phyloP scores from a whole-genome alignment of 2,888 invertebrate species.

The Eupeodes luniger region DNA sequence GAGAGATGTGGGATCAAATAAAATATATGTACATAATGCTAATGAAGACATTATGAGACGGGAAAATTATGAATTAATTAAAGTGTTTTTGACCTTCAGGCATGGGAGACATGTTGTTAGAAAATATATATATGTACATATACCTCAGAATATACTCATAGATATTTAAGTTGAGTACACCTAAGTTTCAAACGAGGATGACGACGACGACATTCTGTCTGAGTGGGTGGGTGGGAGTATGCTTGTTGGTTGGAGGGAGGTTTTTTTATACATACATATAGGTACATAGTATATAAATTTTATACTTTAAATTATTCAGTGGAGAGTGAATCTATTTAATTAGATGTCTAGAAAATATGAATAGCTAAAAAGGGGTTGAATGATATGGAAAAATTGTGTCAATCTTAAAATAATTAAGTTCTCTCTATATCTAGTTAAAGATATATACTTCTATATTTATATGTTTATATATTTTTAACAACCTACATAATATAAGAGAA shows the following conservation, averaged over 20 bases:
- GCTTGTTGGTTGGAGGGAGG: not conserved
- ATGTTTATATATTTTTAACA: too few relatives aligned
- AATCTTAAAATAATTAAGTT: conserved; percentile 13
- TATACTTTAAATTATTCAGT: conserved; percentile 32
- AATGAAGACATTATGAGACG: conserved; percentile 29
- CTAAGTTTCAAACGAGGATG: not conserved
- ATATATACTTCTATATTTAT: not conserved
- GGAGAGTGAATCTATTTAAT: conserved; percentile 38
- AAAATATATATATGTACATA: too few relatives aligned
- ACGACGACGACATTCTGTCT: conserved; percentile 18
- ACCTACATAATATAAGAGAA: not conserved
- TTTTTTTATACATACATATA: not conserved
- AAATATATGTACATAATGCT: not conserved
- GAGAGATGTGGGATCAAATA: not conserved
- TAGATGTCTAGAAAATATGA: conserved; percentile 33
- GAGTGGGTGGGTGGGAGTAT: conserved; percentile 16
- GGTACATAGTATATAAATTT: not conserved
- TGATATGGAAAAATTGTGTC: conserved; percentile 46
- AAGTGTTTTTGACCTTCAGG: conserved; percentile 30
- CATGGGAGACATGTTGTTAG: not conserved
- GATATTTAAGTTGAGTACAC: too few relatives aligned
- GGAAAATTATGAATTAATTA: conserved; percentile 31
- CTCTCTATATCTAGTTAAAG: not conserved
- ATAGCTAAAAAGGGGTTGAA: conserved; percentile 13
- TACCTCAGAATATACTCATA: not conserved